Percentiles rank a stretch among this genome's conserved stretches.
Evolutionary conservation across 2,113 vertebrate genomes (phyloP).

Genomic region (Eidolon helvum): DNA sequence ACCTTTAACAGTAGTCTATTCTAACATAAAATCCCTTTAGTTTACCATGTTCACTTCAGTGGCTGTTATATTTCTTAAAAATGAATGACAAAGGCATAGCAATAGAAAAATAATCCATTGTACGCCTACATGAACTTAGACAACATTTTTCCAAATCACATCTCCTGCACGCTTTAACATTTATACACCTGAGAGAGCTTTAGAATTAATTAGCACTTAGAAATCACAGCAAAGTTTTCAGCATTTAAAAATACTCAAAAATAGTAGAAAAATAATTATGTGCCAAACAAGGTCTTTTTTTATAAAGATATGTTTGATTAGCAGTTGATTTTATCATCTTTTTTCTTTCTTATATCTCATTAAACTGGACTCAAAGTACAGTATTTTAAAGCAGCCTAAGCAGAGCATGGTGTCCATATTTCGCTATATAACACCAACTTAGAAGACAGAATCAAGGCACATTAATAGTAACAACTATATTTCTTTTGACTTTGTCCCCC

Average conservation of each 20-base stretch:
- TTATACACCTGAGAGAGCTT: not conserved
- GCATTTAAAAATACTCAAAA: conserved; percentile 35
- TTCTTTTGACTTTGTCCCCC: not conserved
- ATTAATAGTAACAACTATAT: not conserved
- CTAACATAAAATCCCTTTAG: not conserved
- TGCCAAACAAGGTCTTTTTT: not conserved
- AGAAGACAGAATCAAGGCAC: not conserved
- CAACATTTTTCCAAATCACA: conserved; percentile 19
- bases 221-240: conserved; percentile 44
- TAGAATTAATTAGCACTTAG: conserved; percentile 57
- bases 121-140: not conserved
- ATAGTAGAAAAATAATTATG: conserved; percentile 32
- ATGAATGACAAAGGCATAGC: not conserved
- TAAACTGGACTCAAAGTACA: conserved; percentile 18
- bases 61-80: conserved; percentile 27
- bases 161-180: not conserved
- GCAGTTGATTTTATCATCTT: not conserved
- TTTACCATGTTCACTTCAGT: not conserved
- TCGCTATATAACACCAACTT: not conserved
- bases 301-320: not conserved
- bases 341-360: not conserved
- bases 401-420: not conserved
- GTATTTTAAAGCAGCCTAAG: conserved; percentile 32
- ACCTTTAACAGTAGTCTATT: not conserved
- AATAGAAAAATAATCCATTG: conserved; percentile 19